Conservation (phyloP, 2,113 vertebrate genomes). For the Onychorhynchus coronatus region DNA sequence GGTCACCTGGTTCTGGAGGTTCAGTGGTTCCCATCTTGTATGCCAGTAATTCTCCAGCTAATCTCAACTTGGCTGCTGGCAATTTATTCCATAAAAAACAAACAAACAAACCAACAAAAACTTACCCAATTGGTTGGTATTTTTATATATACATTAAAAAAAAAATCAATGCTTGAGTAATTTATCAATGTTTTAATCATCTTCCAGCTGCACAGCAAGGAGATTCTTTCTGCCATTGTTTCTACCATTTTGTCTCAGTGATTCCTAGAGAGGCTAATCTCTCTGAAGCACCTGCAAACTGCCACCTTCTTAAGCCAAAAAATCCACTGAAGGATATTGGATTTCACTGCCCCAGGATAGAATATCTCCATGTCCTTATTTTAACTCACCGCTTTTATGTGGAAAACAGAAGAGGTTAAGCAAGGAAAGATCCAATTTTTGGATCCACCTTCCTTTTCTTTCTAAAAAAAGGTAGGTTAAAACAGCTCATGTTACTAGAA, state of each 20-base stretch:
- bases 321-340: not conserved
- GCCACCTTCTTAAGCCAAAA: not conserved
- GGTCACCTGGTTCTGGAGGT: not conserved
- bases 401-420: not conserved
- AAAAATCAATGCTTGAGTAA: not conserved
- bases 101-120: not conserved
- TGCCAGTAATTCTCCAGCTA: not conserved
- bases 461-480: not conserved
- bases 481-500: fast-evolving
- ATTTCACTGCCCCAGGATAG: not conserved
- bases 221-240: not conserved
- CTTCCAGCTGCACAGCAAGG: not conserved
- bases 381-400: not conserved
- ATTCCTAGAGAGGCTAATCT: not conserved
- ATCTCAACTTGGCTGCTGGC: not conserved
- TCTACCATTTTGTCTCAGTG: not conserved
- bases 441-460: not conserved
- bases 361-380: not conserved
- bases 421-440: not conserved
- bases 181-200: not conserved
- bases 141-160: not conserved
- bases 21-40: not conserved
- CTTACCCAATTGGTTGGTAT: not conserved
- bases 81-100: not conserved
- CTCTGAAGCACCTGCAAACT: not conserved